Evolutionary conservation across 2,888 invertebrate genomes (phyloP).

Genomic region (Orthonychiurus folsomi): DNA sequence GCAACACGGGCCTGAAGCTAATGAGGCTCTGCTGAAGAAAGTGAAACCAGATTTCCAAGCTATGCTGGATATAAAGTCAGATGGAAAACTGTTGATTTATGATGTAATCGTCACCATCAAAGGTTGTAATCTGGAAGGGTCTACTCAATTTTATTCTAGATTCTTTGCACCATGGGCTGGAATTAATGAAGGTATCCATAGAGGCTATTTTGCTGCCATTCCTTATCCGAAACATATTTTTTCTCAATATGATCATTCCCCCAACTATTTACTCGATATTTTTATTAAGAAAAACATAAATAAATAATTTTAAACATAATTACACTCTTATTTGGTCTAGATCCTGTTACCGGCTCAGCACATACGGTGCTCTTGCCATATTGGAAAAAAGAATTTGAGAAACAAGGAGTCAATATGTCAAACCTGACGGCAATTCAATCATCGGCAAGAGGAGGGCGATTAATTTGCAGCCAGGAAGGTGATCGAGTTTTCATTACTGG

Average conservation of each 20-base stretch:
- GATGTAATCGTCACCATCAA: constrained; percentile 5
- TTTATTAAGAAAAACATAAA: no score
- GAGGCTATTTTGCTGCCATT: no score
- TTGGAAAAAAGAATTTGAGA: constrained; percentile 42
- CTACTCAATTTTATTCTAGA: constrained; percentile 45
- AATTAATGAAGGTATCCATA: constrained; percentile 44
- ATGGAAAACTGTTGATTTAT: neutral
- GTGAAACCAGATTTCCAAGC: neutral
- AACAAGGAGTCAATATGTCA: neutral
- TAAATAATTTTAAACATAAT: constrained; percentile 46
- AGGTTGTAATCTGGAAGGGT: neutral
- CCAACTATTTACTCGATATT: constrained; percentile 47
- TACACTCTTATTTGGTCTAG: no score
- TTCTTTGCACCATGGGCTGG: constrained; percentile 49
- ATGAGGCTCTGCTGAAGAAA: neutral
- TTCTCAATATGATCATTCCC: no score
- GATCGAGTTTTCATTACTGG: constrained; percentile 6
- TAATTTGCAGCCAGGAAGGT: neutral
- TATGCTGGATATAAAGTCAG: neutral
- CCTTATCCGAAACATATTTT: no score
- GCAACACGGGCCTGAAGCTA: neutral
- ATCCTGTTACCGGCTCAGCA: constrained; percentile 45
- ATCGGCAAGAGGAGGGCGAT: neutral
- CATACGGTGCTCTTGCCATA: constrained; percentile 47
- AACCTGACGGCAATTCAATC: neutral